A percentile compares a stretch with the other conserved stretches of the same genome.
Evolutionary conservation across 2,888 invertebrate species (phyloP).

Genomic region (Eupithecia dodoneata): DNA sequence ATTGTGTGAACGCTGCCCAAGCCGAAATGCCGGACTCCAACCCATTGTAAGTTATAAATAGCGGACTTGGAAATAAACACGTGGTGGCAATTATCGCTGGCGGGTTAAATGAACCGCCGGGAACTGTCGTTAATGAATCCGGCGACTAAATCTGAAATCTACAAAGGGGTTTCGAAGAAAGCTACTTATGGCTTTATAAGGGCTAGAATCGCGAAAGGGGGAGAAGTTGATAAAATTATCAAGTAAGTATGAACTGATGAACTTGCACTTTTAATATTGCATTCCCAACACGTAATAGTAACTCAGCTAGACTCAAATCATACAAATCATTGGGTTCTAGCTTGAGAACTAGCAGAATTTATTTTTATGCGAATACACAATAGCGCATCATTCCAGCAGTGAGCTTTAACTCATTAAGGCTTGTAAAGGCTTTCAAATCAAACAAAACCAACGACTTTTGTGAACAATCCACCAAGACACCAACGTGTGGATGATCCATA

Average conservation of each 20-base stretch:
- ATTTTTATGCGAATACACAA: neutral
- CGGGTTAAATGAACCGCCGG: constrained; percentile 83
- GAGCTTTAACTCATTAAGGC: neutral
- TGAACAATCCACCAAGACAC: neutral
- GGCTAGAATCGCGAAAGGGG: neutral
- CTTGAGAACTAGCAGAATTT: neutral
- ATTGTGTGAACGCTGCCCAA: constrained; percentile 45
- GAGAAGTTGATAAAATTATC: neutral
- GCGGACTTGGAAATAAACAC: constrained; percentile 81
- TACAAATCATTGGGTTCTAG: neutral
- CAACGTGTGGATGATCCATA: neutral
- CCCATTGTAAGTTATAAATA: constrained; percentile 83
- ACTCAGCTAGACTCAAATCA: neutral
- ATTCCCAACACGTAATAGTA: neutral
- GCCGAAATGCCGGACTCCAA: constrained; percentile 81
- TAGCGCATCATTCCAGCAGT: neutral
- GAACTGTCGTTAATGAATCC: constrained; percentile 82
- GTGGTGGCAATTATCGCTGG: constrained; percentile 83
- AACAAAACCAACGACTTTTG: neutral
- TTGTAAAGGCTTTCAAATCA: neutral
- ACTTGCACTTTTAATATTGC: neutral
- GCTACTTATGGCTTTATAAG: constrained; percentile 29
- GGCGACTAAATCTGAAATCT: constrained; percentile 60
- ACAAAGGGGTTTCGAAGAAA: constrained; percentile 71
- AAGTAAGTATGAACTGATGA: too few species aligned